Conservation (phyloP, 1,140 invertebrate genomes). For the Lepidurus couesii region DNA sequence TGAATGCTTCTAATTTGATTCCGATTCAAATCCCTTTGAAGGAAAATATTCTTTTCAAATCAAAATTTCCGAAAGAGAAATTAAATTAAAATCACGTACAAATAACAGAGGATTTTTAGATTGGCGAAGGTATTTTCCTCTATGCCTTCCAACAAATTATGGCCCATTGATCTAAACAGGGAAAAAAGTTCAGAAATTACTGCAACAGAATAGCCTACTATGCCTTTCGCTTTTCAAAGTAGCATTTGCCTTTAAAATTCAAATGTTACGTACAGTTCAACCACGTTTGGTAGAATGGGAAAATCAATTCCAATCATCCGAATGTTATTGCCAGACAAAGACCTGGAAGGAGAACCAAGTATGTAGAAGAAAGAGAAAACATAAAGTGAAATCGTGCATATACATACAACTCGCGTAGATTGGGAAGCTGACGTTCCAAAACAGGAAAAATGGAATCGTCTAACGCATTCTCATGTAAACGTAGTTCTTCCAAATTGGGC, state of each 20-base stretch:
- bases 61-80: neutral
- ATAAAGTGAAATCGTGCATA: too few relatives aligned
- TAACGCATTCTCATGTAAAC: neutral
- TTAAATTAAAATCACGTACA: conserved; percentile 25
- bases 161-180: conserved; percentile 25
- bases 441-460: neutral
- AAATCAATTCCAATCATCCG: conserved; percentile 7
- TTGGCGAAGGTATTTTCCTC: conserved; percentile 26
- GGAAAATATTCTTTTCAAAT: neutral
- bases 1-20: neutral
- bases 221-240: neutral
- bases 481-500: neutral
- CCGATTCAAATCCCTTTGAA: neutral
- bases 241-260: too few relatives aligned
- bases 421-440: neutral
- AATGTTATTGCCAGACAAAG: conserved; percentile 34
- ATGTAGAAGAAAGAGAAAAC: neutral
- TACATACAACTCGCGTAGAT: neutral
- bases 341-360: conserved; percentile 36
- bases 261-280: conserved; percentile 26
- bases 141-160: conserved; percentile 26
- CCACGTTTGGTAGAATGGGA: neutral
- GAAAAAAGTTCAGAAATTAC: neutral
- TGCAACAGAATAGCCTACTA: neutral
- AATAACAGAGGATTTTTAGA: conserved; percentile 27